These are phyloP conservation scores for Drosophila flavopinicola DNA, from an alignment of 2,888 invertebrate genomes.

Conservation along the genomic window DNA sequence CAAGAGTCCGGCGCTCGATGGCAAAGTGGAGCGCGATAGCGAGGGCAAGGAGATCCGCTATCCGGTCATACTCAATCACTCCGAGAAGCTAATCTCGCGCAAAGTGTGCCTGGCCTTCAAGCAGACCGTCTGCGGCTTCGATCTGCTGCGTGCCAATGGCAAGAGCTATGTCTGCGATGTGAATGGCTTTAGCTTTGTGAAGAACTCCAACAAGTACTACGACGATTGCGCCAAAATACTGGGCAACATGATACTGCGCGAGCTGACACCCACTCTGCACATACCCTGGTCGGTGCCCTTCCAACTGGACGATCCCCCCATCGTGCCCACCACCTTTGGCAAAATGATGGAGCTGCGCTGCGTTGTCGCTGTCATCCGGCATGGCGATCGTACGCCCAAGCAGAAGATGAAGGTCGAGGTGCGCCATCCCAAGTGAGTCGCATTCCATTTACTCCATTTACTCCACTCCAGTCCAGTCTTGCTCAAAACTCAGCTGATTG, in stretches of 20 bases:
- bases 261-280: constrained; percentile 96
- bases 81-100: constrained; percentile 98
- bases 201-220: constrained; percentile 99
- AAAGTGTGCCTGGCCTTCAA: constrained; percentile 98
- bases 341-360: constrained; percentile 97
- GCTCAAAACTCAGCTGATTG: too few species aligned
- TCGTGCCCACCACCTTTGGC: constrained; percentile 99
- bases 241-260: constrained; percentile 98
- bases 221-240: constrained; percentile 99
- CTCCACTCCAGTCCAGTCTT: too few species aligned
- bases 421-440: constrained; percentile 92
- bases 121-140: constrained; percentile 99
- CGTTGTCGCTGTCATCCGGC: constrained; percentile 98
- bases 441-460: neutral
- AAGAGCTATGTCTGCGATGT: constrained; percentile 99
- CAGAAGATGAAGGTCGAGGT: constrained; percentile 99
- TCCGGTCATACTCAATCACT: constrained; percentile 98
- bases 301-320: constrained; percentile 98
- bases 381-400: constrained; percentile 99
- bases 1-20: constrained; percentile 99
- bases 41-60: constrained; percentile 99
- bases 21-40: constrained; percentile 98
- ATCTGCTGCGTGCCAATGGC: constrained; percentile 98
- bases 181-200: constrained; percentile 99
- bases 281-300: constrained; percentile 99